Percentiles rank a stretch among this genome's conserved stretches.
phyloP scores from a whole-genome alignment of 2,113 vertebrate species.

The Sphyrna mokarran region DNA sequence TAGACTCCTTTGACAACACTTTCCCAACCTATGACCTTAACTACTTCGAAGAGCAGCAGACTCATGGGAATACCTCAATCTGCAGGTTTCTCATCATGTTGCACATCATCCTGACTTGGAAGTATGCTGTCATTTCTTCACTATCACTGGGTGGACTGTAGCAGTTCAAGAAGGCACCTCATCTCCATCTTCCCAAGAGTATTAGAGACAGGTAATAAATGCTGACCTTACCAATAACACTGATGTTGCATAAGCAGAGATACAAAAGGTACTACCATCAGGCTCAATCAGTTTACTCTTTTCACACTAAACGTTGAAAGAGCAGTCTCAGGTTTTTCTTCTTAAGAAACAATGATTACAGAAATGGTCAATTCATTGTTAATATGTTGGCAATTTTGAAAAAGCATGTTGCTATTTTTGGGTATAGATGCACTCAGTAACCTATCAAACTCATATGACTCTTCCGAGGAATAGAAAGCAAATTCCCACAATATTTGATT shows the following conservation, averaged over 20 bases:
- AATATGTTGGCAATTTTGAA: not conserved
- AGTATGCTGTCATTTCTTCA: not conserved
- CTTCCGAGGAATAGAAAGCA: not conserved
- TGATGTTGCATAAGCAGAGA: no score
- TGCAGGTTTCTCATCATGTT: not conserved
- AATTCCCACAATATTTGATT: not conserved
- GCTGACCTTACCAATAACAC: no score
- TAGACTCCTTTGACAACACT: no score
- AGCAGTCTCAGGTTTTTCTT: not conserved
- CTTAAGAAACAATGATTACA: not conserved
- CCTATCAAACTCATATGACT: not conserved
- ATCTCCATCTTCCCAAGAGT: not conserved
- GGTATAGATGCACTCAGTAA: not conserved
- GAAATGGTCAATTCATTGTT: not conserved
- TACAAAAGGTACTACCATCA: not conserved
- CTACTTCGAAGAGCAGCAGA: no score
- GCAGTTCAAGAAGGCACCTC: not conserved
- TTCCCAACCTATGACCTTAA: no score
- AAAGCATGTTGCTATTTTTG: not conserved
- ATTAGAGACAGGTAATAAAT: no score
- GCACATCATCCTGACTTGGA: not conserved
- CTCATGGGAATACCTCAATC: no score
- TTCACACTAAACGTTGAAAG: not conserved
- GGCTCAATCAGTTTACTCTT: not conserved
- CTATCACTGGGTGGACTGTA: not conserved